Conservation (phyloP, 2,113 vertebrate species). For the Coptodon rendalli region DNA sequence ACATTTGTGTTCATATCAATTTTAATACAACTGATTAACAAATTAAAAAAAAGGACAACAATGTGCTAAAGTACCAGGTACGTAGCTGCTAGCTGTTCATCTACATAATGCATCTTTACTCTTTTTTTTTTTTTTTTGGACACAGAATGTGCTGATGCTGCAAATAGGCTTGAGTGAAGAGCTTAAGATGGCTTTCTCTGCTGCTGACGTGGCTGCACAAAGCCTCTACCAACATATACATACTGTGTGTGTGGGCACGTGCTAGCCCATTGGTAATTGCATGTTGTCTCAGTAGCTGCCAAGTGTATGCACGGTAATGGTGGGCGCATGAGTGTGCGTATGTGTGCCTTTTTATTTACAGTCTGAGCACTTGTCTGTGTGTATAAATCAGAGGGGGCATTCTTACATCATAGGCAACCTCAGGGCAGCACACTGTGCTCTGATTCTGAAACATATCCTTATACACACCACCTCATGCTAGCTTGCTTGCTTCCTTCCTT, state of each 20-base stretch:
- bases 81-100: neutral
- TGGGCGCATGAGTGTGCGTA: neutral
- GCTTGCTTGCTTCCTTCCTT: neutral
- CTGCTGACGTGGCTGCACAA: constrained; percentile 11
- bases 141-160: neutral
- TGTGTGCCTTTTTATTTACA: constrained; percentile 34
- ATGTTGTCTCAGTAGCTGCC: neutral
- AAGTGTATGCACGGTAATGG: neutral
- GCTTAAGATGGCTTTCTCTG: neutral
- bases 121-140: neutral
- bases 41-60: neutral
- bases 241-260: neutral
- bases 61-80: neutral
- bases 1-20: neutral
- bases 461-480: neutral
- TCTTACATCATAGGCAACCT: constrained; percentile 42
- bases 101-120: neutral
- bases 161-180: neutral
- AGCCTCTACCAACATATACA: neutral
- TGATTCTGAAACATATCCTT: neutral
- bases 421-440: neutral
- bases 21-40: neutral
- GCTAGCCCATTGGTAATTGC: constrained; percentile 11
- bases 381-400: constrained; percentile 45
- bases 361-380: constrained; percentile 46